Conservation (phyloP, 2,113 vertebrate genomes). For the Quiscalus mexicanus region DNA sequence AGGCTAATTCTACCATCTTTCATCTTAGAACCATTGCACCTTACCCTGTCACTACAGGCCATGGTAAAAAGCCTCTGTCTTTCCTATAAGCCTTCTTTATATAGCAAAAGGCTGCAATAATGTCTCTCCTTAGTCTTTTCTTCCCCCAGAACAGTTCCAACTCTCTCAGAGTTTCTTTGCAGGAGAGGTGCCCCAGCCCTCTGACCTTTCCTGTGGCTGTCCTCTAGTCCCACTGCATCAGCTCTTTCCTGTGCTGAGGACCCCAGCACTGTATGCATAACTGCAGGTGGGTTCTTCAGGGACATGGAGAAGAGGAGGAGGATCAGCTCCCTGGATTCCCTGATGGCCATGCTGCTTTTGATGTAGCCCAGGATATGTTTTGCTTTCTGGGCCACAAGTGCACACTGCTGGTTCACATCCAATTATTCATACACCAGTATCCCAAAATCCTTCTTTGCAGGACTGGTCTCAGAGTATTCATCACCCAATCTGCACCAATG, state of each 20-base stretch:
- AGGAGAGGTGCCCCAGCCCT: not conserved
- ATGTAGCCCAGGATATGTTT: not conserved
- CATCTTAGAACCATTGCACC: not conserved
- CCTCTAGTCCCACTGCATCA: fast-evolving
- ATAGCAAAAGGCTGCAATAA: not conserved
- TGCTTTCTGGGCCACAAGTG: not conserved
- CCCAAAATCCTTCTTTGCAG: not conserved
- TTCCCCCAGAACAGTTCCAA: not conserved
- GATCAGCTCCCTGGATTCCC: not conserved
- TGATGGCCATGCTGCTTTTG: fast-evolving
- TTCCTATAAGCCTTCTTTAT: not conserved
- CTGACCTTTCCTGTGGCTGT: not conserved
- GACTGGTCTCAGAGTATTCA: not conserved
- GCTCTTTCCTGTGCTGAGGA: not conserved
- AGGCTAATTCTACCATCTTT: not conserved
- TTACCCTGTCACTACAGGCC: not conserved
- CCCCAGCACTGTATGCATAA: fast-evolving
- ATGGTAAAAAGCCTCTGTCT: not conserved
- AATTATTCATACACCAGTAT: not conserved
- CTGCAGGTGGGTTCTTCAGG: fast-evolving
- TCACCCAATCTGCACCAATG: not conserved
- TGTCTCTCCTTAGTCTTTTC: not conserved
- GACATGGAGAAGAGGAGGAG: not conserved
- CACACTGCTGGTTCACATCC: not conserved
- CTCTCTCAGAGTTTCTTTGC: not conserved